These are phyloP conservation scores for Sturnus vulgaris DNA, from an alignment of 2,113 vertebrate species.

Conservation along the genomic window DNA sequence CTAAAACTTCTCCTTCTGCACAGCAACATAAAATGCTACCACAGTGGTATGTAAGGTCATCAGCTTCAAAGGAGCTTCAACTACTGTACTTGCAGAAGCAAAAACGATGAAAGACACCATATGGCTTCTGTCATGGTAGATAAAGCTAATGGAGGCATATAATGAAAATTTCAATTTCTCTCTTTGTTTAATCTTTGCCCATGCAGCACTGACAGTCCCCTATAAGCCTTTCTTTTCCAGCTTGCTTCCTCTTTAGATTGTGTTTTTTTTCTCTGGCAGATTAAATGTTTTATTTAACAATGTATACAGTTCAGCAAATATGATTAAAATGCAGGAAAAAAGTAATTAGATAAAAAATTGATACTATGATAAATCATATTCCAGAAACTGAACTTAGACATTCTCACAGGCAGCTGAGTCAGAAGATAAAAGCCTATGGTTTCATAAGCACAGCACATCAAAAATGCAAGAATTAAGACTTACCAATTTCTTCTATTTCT, in stretches of 20 bases:
- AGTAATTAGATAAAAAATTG: constrained; percentile 39
- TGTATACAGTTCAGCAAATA: constrained; percentile 1
- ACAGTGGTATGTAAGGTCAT: constrained; percentile 57
- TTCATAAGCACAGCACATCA: neutral
- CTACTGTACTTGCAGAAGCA: constrained; percentile 51
- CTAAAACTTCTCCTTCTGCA: constrained; percentile 35
- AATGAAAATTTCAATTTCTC: constrained; percentile 48
- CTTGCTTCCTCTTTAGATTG: neutral
- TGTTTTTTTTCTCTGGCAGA: neutral
- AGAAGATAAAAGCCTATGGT: constrained; percentile 45
- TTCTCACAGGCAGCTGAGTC: constrained; percentile 3
- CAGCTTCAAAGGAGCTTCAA: constrained; percentile 58
- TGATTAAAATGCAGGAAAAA: constrained; percentile 22
- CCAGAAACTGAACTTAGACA: constrained; percentile 25
- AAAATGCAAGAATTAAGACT: constrained; percentile 63
- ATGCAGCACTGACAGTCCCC: neutral
- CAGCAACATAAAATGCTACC: constrained; percentile 52
- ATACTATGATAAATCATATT: constrained; percentile 18
- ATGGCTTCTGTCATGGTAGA: constrained; percentile 60
- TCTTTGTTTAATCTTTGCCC: constrained; percentile 30
- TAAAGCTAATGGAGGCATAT: constrained; percentile 36
- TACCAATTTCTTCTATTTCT: constrained; percentile 95
- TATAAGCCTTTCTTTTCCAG: constrained; percentile 15
- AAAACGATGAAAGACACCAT: constrained; percentile 60
- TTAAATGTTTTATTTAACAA: constrained; percentile 42